Base-by-base conservation (phyloP, 1,140 invertebrate species). In the Drosophila bocki region DNA sequence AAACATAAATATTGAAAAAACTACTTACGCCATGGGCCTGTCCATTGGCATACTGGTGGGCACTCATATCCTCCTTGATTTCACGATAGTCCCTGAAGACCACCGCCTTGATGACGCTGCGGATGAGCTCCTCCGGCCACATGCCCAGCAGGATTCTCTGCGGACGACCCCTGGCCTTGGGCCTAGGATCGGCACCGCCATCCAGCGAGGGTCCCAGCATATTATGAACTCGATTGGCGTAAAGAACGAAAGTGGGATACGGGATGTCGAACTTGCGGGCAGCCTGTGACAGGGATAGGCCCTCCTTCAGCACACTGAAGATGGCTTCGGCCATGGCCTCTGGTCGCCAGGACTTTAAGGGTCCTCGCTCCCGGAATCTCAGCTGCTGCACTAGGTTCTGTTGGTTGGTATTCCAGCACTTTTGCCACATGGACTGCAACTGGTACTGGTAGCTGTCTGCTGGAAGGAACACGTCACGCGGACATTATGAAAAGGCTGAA, bases 271-370 rank as follows among this genome's bases (percentile, higher is more conserved):
- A 98, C 93, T 98, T 98, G 81, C 97, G 95, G 22, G 97, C 97
- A 3, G 97, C 97, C 92, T 98, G 97, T 9, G 96, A 97, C 53
- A 98, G 93, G 5, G 96, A 97, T 33, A 98, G 93, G n/a, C 97
- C 97, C 92, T 98, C 97, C 82, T 97, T 98, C 48, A 98, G 94
- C 29, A 98, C 97, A 83, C 96, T 97, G 93, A 98, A 97, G 80
- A 98, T 98, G 70, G 97, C 97, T 91, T 98, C 97, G 62, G 97
- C 97, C 97, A 98, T 98, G 61, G 97, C 98, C 93, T 98, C 97
- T 3, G 97, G 97, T 41, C 97, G 94, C 97, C 97, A 98, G 26
- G 97, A 97, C 93, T 98, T 98, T 61, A 98, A 94, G 0, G 97
- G 97, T 4, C 97, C 97, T 47, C 97, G 95, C 93, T 98, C 97